phyloP scores from a whole-genome alignment of 1,140 invertebrate species.

The Pristionchus pacificus region DNA sequence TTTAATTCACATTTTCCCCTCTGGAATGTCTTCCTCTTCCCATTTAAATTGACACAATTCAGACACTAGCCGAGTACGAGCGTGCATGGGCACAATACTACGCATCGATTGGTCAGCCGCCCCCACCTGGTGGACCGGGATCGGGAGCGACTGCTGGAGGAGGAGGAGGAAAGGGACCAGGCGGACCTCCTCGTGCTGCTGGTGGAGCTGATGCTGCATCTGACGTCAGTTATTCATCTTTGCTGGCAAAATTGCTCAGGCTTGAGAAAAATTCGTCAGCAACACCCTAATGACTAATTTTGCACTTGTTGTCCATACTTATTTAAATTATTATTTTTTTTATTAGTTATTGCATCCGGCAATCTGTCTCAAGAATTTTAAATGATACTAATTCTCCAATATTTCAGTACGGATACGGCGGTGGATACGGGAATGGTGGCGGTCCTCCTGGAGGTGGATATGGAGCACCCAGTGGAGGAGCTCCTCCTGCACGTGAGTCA shows the following conservation, averaged over 20 bases:
- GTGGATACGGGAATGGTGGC: not conserved
- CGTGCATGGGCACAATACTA: slow-evolving; percentile 15
- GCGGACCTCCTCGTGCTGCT: not conserved
- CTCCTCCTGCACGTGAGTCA: too few species aligned
- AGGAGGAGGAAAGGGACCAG: not conserved
- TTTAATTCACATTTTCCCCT: not conserved
- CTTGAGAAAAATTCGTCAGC: too few species aligned
- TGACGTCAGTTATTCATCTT: not conserved
- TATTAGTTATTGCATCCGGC: too few species aligned
- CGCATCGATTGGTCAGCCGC: slow-evolving; percentile 9
- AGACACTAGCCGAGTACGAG: slow-evolving; percentile 12
- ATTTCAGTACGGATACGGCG: too few species aligned
- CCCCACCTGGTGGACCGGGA: not conserved
- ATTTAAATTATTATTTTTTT: slow-evolving; percentile 1
- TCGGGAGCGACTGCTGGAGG: not conserved
- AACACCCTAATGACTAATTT: too few species aligned
- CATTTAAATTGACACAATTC: not conserved
- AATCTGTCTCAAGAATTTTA: too few species aligned
- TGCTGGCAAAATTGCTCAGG: too few species aligned
- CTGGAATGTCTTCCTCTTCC: not conserved
- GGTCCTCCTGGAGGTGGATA: not conserved
- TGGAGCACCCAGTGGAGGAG: not conserved
- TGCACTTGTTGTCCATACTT: too few species aligned
- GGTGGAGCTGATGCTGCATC: not conserved
- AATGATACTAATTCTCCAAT: too few species aligned